Percentiles rank a stretch among this genome's conserved stretches.
Conservation (phyloP, 2,888 invertebrate species). For the Pristionchus mayeri region DNA sequence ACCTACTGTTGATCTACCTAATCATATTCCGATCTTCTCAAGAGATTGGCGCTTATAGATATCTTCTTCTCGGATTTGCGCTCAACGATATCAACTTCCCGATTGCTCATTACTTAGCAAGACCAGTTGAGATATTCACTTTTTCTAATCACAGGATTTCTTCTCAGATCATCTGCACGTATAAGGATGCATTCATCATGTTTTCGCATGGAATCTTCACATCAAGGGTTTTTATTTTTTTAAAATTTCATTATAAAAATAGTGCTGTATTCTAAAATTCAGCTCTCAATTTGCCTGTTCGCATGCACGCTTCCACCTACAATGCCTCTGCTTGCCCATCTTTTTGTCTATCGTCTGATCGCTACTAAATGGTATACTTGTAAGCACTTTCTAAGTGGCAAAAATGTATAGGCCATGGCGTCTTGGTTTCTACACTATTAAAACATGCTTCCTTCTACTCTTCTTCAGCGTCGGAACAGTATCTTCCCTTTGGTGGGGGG, state of each 20-base stretch:
- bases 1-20: not conserved
- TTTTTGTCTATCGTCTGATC: not conserved
- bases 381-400: no score
- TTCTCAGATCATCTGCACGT: not conserved
- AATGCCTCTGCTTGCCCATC: not conserved
- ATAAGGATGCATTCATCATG: not conserved
- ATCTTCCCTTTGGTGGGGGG: not conserved
- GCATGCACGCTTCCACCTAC: not conserved
- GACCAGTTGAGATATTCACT: not conserved
- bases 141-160: not conserved
- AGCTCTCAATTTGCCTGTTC: not conserved
- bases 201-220: not conserved
- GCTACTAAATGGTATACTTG: not conserved
- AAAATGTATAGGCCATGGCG: not conserved
- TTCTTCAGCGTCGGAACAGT: not conserved
- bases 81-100: not conserved
- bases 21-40: not conserved
- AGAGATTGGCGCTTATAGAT: not conserved
- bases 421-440: not conserved
- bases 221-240: no score
- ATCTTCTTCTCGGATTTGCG: not conserved
- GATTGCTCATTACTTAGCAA: not conserved
- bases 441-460: not conserved
- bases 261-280: no score
- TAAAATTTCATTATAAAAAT: no score